Conservation (phyloP, 2,888 invertebrate genomes). For the Trissolcus brochymenae region DNA sequence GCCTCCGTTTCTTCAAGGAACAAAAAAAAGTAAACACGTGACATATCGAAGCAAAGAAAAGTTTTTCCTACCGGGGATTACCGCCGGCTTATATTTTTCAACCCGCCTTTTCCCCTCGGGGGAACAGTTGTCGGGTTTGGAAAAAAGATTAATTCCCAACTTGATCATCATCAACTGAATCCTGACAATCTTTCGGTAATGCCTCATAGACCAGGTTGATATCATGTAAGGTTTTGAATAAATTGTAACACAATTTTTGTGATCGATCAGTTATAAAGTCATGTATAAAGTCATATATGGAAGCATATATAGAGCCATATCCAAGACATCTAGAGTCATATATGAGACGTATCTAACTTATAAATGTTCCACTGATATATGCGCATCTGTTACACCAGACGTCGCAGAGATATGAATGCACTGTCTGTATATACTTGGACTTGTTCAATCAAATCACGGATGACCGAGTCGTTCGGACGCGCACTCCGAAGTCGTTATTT, state of each 20-base stretch:
- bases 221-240: too few relatives aligned
- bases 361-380: slow-evolving; percentile 37
- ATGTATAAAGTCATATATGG: too few relatives aligned
- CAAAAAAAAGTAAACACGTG: slow-evolving; percentile 16
- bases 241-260: too few relatives aligned
- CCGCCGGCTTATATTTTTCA: slow-evolving; percentile 7
- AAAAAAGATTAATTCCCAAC: too few relatives aligned
- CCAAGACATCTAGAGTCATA: too few relatives aligned
- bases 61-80: background rate
- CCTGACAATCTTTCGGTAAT: too few relatives aligned
- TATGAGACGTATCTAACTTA: slow-evolving; percentile 3
- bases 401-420: slow-evolving; percentile 5
- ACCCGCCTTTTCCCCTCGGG: background rate
- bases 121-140: too few relatives aligned
- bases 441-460: slow-evolving; percentile 47
- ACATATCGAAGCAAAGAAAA: slow-evolving; percentile 13
- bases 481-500: slow-evolving; percentile 27
- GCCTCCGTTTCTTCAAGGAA: slow-evolving; percentile 12
- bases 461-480: slow-evolving; percentile 35
- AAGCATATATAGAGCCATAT: too few relatives aligned
- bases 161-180: too few relatives aligned
- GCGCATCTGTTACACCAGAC: slow-evolving; percentile 36
- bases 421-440: slow-evolving; percentile 32
- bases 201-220: too few relatives aligned
- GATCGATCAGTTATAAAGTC: too few relatives aligned